These are phyloP conservation scores for Myotis yumanensis DNA, from an alignment of 2,113 vertebrate species.

Conservation along the genomic window DNA sequence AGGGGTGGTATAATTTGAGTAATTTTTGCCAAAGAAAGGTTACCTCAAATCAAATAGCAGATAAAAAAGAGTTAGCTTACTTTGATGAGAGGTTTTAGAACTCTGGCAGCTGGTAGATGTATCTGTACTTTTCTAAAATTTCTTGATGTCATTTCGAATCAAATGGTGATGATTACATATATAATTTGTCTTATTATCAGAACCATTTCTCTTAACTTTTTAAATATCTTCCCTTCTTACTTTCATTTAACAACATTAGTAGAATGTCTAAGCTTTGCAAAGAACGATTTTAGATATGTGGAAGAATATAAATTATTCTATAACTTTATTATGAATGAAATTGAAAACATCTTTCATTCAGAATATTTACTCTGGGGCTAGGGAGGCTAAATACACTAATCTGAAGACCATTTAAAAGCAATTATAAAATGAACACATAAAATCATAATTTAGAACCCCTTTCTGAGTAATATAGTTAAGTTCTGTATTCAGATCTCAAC, in stretches of 20 bases:
- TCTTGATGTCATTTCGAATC: slow-evolving; percentile 25
- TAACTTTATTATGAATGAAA: slow-evolving; percentile 50
- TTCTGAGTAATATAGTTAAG: slow-evolving; percentile 32
- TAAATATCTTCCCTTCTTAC: slow-evolving; percentile 2
- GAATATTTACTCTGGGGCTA: slow-evolving; percentile 15
- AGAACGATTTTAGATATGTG: slow-evolving; percentile 28
- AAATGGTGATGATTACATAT: slow-evolving; percentile 35
- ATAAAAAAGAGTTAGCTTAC: slow-evolving; percentile 21
- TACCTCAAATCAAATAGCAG: neutral
- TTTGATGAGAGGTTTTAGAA: slow-evolving; percentile 9
- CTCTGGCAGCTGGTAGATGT: neutral
- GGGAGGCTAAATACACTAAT: neutral
- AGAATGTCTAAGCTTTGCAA: slow-evolving; percentile 32
- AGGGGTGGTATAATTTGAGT: neutral
- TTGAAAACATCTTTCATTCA: slow-evolving; percentile 37
- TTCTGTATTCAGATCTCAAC: slow-evolving; percentile 35
- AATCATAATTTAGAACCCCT: slow-evolving; percentile 36
- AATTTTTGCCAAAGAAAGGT: slow-evolving; percentile 41
- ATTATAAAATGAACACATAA: slow-evolving; percentile 27
- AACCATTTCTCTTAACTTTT: slow-evolving; percentile 7
- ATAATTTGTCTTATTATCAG: slow-evolving; percentile 10
- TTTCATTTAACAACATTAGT: slow-evolving; percentile 21
- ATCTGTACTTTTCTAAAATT: neutral
- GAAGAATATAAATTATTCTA: slow-evolving; percentile 29
- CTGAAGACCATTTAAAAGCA: slow-evolving; percentile 43